These are phyloP conservation scores for Drosophila funebris DNA, from an alignment of 1,140 invertebrate genomes.

Conservation along the genomic window DNA sequence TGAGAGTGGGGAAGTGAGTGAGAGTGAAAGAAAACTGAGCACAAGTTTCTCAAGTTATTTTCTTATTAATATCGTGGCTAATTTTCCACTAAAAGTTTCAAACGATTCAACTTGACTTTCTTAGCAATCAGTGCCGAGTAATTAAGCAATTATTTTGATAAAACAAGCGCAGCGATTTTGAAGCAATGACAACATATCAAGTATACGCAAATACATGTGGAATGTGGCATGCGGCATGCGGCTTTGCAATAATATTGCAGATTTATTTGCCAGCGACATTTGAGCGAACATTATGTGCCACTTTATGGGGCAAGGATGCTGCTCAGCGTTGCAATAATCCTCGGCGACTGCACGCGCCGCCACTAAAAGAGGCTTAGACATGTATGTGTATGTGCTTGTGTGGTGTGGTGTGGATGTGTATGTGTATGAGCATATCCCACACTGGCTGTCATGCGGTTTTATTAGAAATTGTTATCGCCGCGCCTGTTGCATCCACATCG, in stretches of 20 bases:
- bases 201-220: slow-evolving; percentile 37
- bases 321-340: slow-evolving; percentile 65
- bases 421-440: slow-evolving; percentile 7
- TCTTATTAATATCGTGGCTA: slow-evolving; percentile 53
- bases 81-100: slow-evolving; percentile 53
- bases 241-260: slow-evolving; percentile 49
- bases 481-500: slow-evolving; percentile 59
- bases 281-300: slow-evolving; percentile 50
- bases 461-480: slow-evolving; percentile 79
- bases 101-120: no score
- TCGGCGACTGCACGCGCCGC: slow-evolving; percentile 29
- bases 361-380: slow-evolving; percentile 38
- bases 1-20: slow-evolving; percentile 12
- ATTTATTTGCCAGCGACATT: slow-evolving; percentile 41
- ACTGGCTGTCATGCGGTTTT: slow-evolving; percentile 73
- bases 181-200: slow-evolving; percentile 24
- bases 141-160: slow-evolving; percentile 74
- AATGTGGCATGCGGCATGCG: slow-evolving; percentile 8
- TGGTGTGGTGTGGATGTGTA: background rate
- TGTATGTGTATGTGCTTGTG: background rate
- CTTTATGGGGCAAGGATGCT: slow-evolving; percentile 52
- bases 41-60: slow-evolving; percentile 49
- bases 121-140: slow-evolving; percentile 43
- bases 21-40: slow-evolving; percentile 21
- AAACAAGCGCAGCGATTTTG: background rate